Conservation (phyloP, 2,797 vertebrate genomes). For the Atherinosoma microstoma region DNA sequence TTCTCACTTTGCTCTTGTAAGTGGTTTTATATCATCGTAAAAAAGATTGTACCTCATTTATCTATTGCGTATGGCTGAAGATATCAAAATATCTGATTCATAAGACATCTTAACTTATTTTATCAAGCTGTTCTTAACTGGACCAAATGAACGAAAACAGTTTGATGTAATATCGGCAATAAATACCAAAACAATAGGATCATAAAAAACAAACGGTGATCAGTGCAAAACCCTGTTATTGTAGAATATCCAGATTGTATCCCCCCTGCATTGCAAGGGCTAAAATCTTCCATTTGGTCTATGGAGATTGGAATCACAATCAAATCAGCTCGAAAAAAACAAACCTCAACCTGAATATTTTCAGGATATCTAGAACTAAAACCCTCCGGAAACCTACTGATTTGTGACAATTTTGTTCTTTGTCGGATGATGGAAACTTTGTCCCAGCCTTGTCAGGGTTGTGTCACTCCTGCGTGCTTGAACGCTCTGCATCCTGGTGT, state of each 20-base stretch:
- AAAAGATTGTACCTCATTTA: not conserved
- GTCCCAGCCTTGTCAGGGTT: constrained; percentile 15
- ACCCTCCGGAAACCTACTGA: constrained; percentile 12
- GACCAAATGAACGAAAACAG: not conserved
- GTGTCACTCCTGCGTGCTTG: constrained; percentile 17
- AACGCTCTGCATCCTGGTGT: constrained; percentile 16
- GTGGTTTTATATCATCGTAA: too few species aligned
- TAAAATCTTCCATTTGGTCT: too few species aligned
- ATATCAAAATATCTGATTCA: not conserved
- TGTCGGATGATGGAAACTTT: constrained; percentile 26
- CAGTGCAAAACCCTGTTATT: too few species aligned
- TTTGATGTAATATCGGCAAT: not conserved
- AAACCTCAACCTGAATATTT: constrained; percentile 8
- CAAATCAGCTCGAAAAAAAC: not conserved
- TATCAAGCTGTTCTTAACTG: not conserved
- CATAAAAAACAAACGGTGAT: too few species aligned
- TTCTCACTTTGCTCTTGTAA: too few species aligned
- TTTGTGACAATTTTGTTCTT: constrained; percentile 10
- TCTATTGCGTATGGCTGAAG: not conserved
- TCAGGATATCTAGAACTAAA: not conserved
- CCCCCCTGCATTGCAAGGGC: too few species aligned
- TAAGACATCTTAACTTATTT: not conserved
- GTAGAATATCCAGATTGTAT: too few species aligned
- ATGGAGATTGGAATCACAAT: too few species aligned
- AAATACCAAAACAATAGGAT: too few species aligned